These are phyloP conservation scores for Neodontobutis hainanensis DNA, from an alignment of 2,113 vertebrate species.

Conservation along the genomic window DNA sequence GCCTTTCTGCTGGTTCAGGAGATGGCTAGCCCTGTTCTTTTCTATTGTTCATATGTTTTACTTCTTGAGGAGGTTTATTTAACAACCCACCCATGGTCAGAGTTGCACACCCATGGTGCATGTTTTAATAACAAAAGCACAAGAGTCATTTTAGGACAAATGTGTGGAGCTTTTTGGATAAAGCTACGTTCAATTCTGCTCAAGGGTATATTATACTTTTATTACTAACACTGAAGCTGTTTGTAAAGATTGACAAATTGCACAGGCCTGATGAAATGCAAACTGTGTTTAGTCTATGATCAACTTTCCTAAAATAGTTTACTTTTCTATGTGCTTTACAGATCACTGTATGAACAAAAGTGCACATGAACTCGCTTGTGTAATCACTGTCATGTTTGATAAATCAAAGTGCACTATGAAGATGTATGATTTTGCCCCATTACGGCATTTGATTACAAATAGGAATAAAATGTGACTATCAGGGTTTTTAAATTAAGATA, in stretches of 20 bases:
- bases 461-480: not conserved
- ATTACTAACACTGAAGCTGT: not conserved
- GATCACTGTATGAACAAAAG: conserved; percentile 18
- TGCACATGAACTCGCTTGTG: conserved; percentile 20
- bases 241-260: conserved; percentile 4
- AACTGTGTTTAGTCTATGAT: conserved; percentile 33
- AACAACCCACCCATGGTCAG: conserved; percentile 47
- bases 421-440: conserved; percentile 29
- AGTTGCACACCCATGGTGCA: conserved; percentile 14
- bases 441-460: conserved; percentile 27
- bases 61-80: conserved; percentile 53
- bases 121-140: conserved; percentile 37
- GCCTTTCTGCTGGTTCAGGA: conserved; percentile 70
- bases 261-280: conserved; percentile 8
- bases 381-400: conserved; percentile 37
- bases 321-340: conserved; percentile 20
- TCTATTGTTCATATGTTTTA: conserved; percentile 36
- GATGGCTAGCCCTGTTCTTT: conserved; percentile 21
- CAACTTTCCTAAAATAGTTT: conserved; percentile 11
- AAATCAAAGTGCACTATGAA: conserved; percentile 32
- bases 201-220: not conserved
- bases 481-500: conserved; percentile 3
- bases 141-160: conserved; percentile 41
- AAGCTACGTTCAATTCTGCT: not conserved
- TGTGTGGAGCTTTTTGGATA: conserved; percentile 7